Evolutionary conservation across 2,888 invertebrate species (phyloP).

Genomic region (Colletes collaris): DNA sequence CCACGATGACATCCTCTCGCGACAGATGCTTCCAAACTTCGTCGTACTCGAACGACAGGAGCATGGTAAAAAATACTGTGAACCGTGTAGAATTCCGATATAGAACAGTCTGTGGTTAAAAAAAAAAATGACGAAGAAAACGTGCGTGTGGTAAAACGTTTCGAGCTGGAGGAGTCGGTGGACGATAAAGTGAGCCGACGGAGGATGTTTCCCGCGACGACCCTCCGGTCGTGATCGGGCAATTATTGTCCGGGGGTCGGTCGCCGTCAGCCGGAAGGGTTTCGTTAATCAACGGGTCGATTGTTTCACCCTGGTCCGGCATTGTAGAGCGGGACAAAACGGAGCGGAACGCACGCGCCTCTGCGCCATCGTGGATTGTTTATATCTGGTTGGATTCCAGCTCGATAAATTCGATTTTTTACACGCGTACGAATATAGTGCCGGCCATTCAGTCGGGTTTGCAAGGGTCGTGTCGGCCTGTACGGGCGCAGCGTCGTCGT

Average conservation of each 20-base stretch:
- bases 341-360: constrained; percentile 46
- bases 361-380: constrained; percentile 60
- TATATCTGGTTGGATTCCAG: constrained; percentile 69
- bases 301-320: constrained; percentile 54
- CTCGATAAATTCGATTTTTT: constrained; percentile 74
- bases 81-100: too few relatives aligned
- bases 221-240: constrained; percentile 43
- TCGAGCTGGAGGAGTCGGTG: too few relatives aligned
- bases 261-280: constrained; percentile 12
- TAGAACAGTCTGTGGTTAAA: too few relatives aligned
- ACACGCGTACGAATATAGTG: constrained; percentile 72
- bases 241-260: constrained; percentile 57
- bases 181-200: too few relatives aligned
- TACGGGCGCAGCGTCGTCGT: constrained; percentile 35
- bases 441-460: constrained; percentile 70
- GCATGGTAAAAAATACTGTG: too few relatives aligned
- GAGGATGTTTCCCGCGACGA: constrained; percentile 44
- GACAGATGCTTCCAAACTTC: too few relatives aligned
- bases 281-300: constrained; percentile 64
- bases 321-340: constrained; percentile 24
- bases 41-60: too few relatives aligned
- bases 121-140: too few relatives aligned
- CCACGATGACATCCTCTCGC: too few relatives aligned
- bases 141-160: too few relatives aligned
- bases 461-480: constrained; percentile 57